A percentile compares a stretch with the other conserved stretches of the same genome.
Conservation (phyloP, 2,888 invertebrate genomes). For the Cyrtodaria siliqua region DNA sequence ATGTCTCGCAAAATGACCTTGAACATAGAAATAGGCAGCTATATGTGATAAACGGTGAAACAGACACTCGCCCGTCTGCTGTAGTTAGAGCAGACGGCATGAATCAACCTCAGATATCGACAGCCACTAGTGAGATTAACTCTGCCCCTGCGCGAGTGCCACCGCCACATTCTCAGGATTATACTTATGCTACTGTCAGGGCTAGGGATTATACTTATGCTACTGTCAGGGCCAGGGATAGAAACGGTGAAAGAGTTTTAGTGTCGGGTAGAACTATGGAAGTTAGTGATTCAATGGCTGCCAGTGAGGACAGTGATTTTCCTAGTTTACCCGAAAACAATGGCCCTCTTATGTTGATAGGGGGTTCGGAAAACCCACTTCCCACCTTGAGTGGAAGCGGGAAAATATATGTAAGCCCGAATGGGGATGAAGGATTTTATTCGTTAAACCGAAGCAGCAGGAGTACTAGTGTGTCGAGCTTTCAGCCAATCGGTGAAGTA, state of each 20-base stretch:
- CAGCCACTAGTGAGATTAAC: slow-evolving; percentile 3
- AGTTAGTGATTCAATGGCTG: background rate
- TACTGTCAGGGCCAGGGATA: background rate
- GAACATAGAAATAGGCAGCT: slow-evolving; percentile 42
- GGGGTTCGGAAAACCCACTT: slow-evolving; percentile 28
- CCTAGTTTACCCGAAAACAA: slow-evolving; percentile 5
- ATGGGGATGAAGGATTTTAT: slow-evolving; percentile 62
- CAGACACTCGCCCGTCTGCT: background rate
- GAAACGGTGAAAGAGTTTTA: background rate
- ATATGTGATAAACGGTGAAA: slow-evolving; percentile 54
- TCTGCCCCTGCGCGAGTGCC: slow-evolving; percentile 28
- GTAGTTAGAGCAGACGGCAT: background rate
- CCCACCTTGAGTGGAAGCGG: slow-evolving; percentile 39
- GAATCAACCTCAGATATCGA: background rate
- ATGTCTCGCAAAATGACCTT: slow-evolving; percentile 58
- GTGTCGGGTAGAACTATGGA: background rate
- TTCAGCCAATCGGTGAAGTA: slow-evolving; percentile 48
- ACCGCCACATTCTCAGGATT: slow-evolving; percentile 5
- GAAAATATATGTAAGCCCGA: slow-evolving; percentile 58
- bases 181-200: background rate
- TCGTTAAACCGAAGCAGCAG: slow-evolving; percentile 59
- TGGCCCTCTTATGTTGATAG: slow-evolving; percentile 35
- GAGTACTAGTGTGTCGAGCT: slow-evolving; percentile 60
- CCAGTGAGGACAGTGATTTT: background rate
- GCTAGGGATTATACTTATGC: background rate